Evolutionary conservation across 2,797 vertebrate species (phyloP), one percentile per base, ranked within the genome.

Genomic region (Neosilurus mollespiculum): DNA sequence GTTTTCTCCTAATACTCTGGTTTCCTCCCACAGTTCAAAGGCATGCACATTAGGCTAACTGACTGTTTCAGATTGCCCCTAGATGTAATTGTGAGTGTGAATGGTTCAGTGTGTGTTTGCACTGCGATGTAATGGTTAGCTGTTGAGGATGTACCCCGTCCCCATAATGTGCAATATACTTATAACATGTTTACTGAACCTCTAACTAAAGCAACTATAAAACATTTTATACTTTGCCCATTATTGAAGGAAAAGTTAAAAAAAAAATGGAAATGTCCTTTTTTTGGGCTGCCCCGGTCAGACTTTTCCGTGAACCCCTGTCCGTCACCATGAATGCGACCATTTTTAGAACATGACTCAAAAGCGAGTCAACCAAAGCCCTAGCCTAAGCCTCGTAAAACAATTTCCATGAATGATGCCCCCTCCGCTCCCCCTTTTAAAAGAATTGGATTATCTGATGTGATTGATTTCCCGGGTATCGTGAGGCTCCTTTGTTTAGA

Each of bases 381-480:
- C 0, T 62, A 26, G 76, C n/a, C 69, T 77, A 70, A 84, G 79
- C 71, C 81, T 83, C 10, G 4, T 78, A 58, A 85, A 83, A 81
- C 67, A 54, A 81, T 87, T 88, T 87, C 84, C 81, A 80, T 86
- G 88, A 88, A 67, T 75, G 83, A 84, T 37, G 59, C 72, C n/a
- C 26, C 24, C 43, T 26, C 64, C 65, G 2, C 54, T 62, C 24
- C 78, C 80, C 83, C 80, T 85, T 82, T 89, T 84, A 75, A 22
- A 69, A 65, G 65, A 82, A 89, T 87, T 83, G 81, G 75, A 88
- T 90, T 87, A 88, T 86, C 58, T 78, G 59, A 56, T 51, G 59
- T 85, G 87, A 89, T 88, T 90, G 88, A 89, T 89, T 84, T 86
- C 82, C 69, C 75, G 81, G 34, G 26, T 20, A 73, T 81, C 81